Conservation (phyloP, 2,888 invertebrate genomes). For the Vanessa cardui region DNA sequence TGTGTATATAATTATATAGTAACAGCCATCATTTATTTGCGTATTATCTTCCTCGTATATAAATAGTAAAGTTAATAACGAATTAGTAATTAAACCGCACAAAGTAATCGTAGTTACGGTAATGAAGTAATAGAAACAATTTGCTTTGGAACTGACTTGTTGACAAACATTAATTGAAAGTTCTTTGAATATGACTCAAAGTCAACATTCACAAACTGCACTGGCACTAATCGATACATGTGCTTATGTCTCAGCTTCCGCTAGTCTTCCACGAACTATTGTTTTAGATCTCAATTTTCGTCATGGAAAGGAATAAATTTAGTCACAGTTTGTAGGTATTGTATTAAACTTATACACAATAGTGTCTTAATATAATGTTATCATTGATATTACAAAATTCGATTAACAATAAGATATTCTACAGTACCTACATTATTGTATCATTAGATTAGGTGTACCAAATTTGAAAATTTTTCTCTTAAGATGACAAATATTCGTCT, state of each 20-base stretch:
- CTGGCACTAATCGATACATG: conserved; percentile 1
- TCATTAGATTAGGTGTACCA: too few relatives aligned
- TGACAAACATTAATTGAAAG: conserved; percentile 10
- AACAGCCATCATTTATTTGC: too few relatives aligned
- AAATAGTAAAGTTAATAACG: not conserved
- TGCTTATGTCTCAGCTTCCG: not conserved
- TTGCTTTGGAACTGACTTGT: not conserved
- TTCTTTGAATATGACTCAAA: not conserved
- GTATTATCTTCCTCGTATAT: too few relatives aligned
- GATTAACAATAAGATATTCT: too few relatives aligned
- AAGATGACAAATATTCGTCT: too few relatives aligned
- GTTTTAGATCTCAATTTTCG: not conserved
- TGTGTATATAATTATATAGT: too few relatives aligned
- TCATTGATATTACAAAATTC: too few relatives aligned
- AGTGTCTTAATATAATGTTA: too few relatives aligned
- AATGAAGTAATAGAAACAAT: not conserved
- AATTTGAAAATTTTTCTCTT: too few relatives aligned
- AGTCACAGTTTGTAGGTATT: too few relatives aligned
- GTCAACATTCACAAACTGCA: not conserved
- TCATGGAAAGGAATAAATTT: not conserved
- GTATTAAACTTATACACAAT: too few relatives aligned
- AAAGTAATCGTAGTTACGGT: not conserved
- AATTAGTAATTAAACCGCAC: not conserved
- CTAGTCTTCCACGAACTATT: not conserved
- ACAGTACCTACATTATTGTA: too few relatives aligned